Base-by-base conservation (phyloP, 2,888 invertebrate genomes). In the Epinotia ramella region DNA sequence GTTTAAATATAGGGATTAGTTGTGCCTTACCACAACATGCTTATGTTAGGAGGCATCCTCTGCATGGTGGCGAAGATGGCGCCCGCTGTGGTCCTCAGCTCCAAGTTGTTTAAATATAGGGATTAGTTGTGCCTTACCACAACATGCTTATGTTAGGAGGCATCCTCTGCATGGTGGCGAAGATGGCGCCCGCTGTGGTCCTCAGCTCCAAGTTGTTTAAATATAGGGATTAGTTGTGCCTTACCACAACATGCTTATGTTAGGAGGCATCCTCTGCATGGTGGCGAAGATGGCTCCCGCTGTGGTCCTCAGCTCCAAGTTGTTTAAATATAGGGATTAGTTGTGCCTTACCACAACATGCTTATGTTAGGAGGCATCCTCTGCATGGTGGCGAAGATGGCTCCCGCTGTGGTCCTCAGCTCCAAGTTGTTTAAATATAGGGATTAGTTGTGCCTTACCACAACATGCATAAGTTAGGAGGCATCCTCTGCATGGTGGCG, bases 401-500 rank as follows among this genome's bases (percentile, higher is more conserved):
- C 1, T 0, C n/a, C 69, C 1, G 69, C 69, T n/a, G 11, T n/a
- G 3, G 24, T 12, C 12, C 4, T n/a, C 6, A 28, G 3, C 59
- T 69, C 59, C 24, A 69, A 2, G n/a, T n/a, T 12, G 46, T 59
- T 59, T 0, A n/a, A n/a, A n/a, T n/a, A n/a, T n/a, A n/a, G n/a
- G 20, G 20, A 3, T 7, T 6, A 7, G 33, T 7, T 18, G 12
- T 18, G 20, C 12, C 57, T 59, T 9, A 69, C 69, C 59, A 69
- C 69, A 69, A 11, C 44, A 28, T 60, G 24, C 28, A 46, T 2
- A 46, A n/a, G 5, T 11, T 60, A 3, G 11, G 40, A 11, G 59
- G 44, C 59, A 46, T 69, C 46, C 18, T 46, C 9, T n/a, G 16
- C 46, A 69, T 69, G 0, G 69, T 69, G n/a, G n/a, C n/a, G 44